These are phyloP conservation scores for Pelecanus crispus DNA, from an alignment of 2,113 vertebrate genomes.

Conservation along the genomic window DNA sequence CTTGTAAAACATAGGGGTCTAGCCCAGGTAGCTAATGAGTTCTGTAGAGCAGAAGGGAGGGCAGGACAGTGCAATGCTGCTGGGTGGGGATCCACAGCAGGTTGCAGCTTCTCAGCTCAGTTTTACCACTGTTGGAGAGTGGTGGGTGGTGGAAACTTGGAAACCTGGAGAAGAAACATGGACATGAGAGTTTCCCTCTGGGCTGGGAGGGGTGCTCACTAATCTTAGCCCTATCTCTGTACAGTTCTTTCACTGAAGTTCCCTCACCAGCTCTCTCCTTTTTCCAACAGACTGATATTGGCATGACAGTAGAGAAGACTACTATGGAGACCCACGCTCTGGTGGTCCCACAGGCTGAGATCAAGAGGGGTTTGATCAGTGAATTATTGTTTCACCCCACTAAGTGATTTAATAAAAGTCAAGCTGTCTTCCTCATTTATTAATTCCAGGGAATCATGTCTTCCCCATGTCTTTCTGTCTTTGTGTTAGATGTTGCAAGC, in stretches of 20 bases:
- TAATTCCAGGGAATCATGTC: background rate
- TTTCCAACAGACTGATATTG: background rate
- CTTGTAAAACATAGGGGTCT: background rate
- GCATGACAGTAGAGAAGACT: background rate
- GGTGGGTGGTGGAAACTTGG: background rate
- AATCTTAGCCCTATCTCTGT: background rate
- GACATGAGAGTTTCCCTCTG: background rate
- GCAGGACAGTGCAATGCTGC: background rate
- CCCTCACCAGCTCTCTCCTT: background rate
- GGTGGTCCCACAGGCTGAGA: background rate
- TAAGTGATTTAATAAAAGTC: background rate
- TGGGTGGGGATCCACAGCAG: background rate
- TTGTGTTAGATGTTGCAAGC: background rate
- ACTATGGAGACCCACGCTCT: background rate
- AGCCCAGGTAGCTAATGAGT: background rate
- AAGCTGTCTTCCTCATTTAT: background rate
- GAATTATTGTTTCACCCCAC: background rate
- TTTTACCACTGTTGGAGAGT: background rate
- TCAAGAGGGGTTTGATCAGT: background rate
- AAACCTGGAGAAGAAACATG: background rate
- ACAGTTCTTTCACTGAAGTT: background rate
- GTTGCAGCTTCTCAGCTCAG: background rate
- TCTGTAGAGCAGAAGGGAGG: background rate
- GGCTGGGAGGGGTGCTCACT: background rate
- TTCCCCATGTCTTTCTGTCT: background rate